phyloP scores from a whole-genome alignment of 2,888 invertebrate genomes.

The Tillus elongatus region DNA sequence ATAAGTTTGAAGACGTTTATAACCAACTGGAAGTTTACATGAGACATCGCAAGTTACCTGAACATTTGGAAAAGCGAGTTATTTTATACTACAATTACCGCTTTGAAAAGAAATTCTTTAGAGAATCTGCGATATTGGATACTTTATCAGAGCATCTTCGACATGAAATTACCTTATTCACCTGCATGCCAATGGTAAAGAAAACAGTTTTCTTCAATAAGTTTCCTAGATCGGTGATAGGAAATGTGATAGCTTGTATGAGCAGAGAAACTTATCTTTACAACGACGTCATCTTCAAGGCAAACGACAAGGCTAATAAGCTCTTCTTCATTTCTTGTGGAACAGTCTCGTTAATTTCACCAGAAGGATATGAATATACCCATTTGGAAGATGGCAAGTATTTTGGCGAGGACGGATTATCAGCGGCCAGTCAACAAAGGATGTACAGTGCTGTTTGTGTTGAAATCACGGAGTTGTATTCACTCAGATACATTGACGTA shows the following conservation, averaged over 20 bases:
- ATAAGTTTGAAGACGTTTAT: not conserved
- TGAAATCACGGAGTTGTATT: not conserved
- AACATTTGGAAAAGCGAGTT: not conserved
- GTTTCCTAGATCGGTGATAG: not conserved
- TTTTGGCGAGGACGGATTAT: not conserved
- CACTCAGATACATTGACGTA: too few relatives aligned
- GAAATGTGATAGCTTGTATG: not conserved
- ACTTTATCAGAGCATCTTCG: not conserved
- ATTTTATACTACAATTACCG: not conserved
- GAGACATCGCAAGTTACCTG: not conserved
- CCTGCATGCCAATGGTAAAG: not conserved
- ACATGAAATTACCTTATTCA: not conserved
- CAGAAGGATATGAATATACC: not conserved
- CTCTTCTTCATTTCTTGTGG: not conserved
- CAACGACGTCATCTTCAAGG: not conserved
- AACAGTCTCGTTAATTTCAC: not conserved
- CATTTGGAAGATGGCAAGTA: not conserved
- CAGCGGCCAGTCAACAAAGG: not conserved
- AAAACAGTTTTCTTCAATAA: not conserved
- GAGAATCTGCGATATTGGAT: not conserved
- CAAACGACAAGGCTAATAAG: not conserved
- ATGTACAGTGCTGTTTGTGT: not conserved
- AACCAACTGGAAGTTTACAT: not conserved
- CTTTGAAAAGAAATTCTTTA: not conserved
- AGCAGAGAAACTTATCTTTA: not conserved